Evolutionary conservation across 1,140 invertebrate genomes (phyloP), one percentile per base, ranked within the genome.

Genomic region (Micrasema longulum): DNA sequence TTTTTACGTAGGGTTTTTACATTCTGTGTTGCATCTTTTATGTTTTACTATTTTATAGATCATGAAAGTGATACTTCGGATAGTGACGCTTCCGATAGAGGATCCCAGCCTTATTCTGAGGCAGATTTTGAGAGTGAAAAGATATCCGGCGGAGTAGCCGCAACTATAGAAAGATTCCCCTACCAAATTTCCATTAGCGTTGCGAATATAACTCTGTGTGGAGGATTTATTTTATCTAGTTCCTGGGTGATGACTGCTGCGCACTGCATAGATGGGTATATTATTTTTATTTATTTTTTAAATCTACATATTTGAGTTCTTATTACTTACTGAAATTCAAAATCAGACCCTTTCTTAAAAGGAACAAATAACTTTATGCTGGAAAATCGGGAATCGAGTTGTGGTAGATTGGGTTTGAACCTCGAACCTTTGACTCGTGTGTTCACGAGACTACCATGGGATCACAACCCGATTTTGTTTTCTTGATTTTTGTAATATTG

Each of bases 231-330:
- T 38, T 79, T 85, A 68, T 83, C 82, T 70, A 74, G 60, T 16
- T 78, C 79, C n/a, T 83, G 80, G 70, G 81, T 84, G 22, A 71
- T 85, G 18, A 84, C 84, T 0, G 81, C 84, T 0, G 84, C 83
- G 10, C 82, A 84, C 71, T 85, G 84, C 69, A 80, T 85, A 5
- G 78, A 79, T 68, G 81, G 82, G 84, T 85, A 79, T 81, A 80
- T 75, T 9, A 18, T 35, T 22, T 53, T 5, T 47, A 16, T 31
- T 31, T 31, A 31, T 31, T 31, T 31, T 4, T 31, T 2, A 31
- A 31, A 31, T n/a, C n/a, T n/a, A n/a, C n/a, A n/a, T n/a, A n/a
- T n/a, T n/a, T n/a, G n/a, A n/a, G n/a, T n/a, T n/a, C n/a, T n/a
- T n/a, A n/a, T n/a, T n/a, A n/a, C n/a, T n/a, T n/a, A n/a, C n/a